A percentile compares a stretch with the other conserved stretches of the same genome.
phyloP scores from a whole-genome alignment of 2,888 invertebrate genomes.

The Synanthedon vespiformis region DNA sequence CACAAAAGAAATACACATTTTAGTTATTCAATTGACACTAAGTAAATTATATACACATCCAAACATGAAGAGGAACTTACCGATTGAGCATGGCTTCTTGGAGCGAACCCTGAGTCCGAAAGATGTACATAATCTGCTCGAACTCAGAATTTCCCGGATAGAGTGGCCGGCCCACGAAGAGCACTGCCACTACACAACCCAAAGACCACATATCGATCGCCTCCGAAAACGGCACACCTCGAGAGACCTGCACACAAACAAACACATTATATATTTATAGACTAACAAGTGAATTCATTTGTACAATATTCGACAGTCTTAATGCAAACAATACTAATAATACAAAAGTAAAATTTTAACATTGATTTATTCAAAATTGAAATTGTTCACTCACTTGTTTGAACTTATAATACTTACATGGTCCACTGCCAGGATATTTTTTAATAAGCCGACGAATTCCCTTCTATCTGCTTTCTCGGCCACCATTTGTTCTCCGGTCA shows the following conservation, averaged over 20 bases:
- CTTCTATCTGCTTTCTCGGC: slow-evolving; percentile 97
- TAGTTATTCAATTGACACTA: no score
- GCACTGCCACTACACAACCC: slow-evolving; percentile 98
- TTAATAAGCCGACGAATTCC: slow-evolving; percentile 97
- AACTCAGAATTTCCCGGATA: slow-evolving; percentile 99
- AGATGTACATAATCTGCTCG: slow-evolving; percentile 97
- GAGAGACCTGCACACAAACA: slow-evolving; percentile 77
- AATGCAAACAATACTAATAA: no score
- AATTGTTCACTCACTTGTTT: no score
- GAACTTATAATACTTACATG: no score
- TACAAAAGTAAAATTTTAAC: no score
- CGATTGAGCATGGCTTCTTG: slow-evolving; percentile 98
- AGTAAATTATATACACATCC: no score
- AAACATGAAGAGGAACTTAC: slow-evolving; percentile 47
- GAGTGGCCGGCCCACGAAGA: slow-evolving; percentile 99
- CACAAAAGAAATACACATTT: slow-evolving; percentile 74
- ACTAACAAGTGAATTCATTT: no score
- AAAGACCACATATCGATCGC: slow-evolving; percentile 99
- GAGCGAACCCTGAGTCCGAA: slow-evolving; percentile 96
- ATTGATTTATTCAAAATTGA: no score
- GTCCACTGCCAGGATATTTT: slow-evolving; percentile 98
- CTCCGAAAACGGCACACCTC: slow-evolving; percentile 99
- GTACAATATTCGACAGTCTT: no score
- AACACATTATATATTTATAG: no score
- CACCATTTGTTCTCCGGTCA: slow-evolving; percentile 89